These are phyloP conservation scores for Lomographa bimaculata DNA, from an alignment of 2,888 invertebrate genomes.

Conservation along the genomic window DNA sequence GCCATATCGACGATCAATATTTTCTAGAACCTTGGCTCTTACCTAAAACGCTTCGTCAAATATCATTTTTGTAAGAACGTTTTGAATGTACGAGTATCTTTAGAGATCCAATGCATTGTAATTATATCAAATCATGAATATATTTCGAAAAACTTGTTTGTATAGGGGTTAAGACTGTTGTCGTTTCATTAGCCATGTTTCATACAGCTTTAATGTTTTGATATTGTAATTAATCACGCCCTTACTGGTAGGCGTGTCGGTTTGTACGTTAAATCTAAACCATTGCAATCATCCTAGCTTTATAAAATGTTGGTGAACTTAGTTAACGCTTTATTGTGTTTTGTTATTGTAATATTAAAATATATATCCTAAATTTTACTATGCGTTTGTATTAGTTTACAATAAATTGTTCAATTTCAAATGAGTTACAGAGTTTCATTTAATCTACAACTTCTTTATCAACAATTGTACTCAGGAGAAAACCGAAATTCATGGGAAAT, in stretches of 20 bases:
- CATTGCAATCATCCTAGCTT: conserved; percentile 68
- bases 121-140: conserved; percentile 4
- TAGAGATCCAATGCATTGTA: too few species aligned
- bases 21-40: conserved; percentile 24
- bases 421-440: too few species aligned
- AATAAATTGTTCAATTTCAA: conserved; percentile 79
- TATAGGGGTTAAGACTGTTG: conserved; percentile 69
- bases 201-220: conserved; percentile 76
- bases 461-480: too few species aligned
- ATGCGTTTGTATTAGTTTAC: conserved; percentile 81
- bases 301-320: conserved; percentile 74
- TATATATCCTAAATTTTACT: conserved; percentile 82
- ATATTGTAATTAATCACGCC: conserved; percentile 52
- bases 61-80: conserved; percentile 15
- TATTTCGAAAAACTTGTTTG: conserved; percentile 32
- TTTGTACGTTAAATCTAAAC: conserved; percentile 52
- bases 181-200: conserved; percentile 69
- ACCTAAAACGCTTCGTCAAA: conserved; percentile 18
- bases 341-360: conserved; percentile 76
- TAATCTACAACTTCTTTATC: too few species aligned
- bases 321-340: conserved; percentile 79
- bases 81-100: too few species aligned
- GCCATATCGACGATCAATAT: conserved; percentile 33
- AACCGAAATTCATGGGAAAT: too few species aligned
- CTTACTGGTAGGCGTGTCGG: conserved; percentile 40